Percentiles rank a stretch among this genome's conserved stretches.
phyloP scores from a whole-genome alignment of 2,797 vertebrate species.

The Diceros bicornis region DNA sequence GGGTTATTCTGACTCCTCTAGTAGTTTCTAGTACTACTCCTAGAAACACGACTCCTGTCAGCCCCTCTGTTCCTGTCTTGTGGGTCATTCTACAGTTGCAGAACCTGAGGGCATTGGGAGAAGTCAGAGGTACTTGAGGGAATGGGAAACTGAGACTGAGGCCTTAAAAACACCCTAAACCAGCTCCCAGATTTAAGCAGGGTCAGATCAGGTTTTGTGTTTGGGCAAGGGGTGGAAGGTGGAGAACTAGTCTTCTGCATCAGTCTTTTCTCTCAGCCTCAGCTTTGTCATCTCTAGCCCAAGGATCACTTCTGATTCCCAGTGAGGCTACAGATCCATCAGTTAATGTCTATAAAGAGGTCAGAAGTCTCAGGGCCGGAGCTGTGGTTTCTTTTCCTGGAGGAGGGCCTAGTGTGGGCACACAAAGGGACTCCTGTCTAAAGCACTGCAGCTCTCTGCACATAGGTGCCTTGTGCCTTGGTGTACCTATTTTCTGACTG shows the following conservation, averaged over 20 bases:
- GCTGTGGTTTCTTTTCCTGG: background rate
- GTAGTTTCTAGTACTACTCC: background rate
- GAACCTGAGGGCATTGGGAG: background rate
- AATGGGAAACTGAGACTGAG: background rate
- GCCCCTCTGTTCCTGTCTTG: background rate
- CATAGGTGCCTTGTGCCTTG: background rate
- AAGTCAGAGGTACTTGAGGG: background rate
- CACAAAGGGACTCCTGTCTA: background rate
- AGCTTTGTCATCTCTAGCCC: background rate
- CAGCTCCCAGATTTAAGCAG: background rate
- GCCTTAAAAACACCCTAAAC: background rate
- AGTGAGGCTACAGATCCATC: background rate
- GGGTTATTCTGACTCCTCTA: background rate
- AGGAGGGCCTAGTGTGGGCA: background rate
- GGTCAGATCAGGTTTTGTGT: background rate
- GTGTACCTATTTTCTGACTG: background rate
- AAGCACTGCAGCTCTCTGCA: background rate
- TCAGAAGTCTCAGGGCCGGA: constrained; percentile 26
- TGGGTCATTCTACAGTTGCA: background rate
- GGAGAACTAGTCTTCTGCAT: background rate
- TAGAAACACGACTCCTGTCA: background rate
- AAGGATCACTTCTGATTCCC: background rate
- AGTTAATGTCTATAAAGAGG: background rate
- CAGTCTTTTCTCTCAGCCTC: background rate
- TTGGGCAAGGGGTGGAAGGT: background rate